These are phyloP conservation scores for Tetrax tetrax DNA, from an alignment of 2,113 vertebrate species.

Conservation along the genomic window DNA sequence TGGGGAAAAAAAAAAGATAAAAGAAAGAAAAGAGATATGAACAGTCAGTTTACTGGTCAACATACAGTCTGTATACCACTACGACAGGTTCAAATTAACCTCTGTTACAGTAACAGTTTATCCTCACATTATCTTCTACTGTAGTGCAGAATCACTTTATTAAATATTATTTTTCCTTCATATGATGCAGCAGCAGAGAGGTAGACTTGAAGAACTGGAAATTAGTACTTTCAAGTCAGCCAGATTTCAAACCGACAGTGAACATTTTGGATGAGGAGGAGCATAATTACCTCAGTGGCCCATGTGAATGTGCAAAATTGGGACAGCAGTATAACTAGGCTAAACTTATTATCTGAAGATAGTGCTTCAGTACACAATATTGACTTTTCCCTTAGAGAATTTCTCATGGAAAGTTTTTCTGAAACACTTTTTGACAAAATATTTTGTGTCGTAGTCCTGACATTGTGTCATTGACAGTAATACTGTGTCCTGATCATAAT, in stretches of 20 bases:
- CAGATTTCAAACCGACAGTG: neutral
- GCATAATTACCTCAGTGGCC: too few species aligned
- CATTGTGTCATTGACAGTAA: neutral
- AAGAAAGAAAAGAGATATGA: neutral
- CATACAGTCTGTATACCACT: too few species aligned
- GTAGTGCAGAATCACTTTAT: fast-evolving
- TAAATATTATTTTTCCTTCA: neutral
- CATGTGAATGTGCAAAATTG: neutral
- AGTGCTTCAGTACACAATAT: fast-evolving
- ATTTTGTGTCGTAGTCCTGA: neutral
- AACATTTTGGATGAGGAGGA: fast-evolving
- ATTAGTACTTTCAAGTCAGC: too few species aligned
- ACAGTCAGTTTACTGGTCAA: neutral
- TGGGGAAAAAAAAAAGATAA: neutral
- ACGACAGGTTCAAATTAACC: neutral
- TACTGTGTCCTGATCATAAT: neutral
- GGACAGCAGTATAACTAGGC: neutral
- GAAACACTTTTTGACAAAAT: neutral
- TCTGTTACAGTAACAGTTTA: neutral
- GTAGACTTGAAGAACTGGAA: neutral
- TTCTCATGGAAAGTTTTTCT: neutral
- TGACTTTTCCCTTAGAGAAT: neutral
- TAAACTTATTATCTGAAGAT: fast-evolving
- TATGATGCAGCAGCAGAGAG: neutral
- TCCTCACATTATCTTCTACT: neutral